Evolutionary conservation across 2,113 vertebrate species (phyloP), one percentile per base, ranked within the genome.

Genomic region (Megaptera novaeangliae): DNA sequence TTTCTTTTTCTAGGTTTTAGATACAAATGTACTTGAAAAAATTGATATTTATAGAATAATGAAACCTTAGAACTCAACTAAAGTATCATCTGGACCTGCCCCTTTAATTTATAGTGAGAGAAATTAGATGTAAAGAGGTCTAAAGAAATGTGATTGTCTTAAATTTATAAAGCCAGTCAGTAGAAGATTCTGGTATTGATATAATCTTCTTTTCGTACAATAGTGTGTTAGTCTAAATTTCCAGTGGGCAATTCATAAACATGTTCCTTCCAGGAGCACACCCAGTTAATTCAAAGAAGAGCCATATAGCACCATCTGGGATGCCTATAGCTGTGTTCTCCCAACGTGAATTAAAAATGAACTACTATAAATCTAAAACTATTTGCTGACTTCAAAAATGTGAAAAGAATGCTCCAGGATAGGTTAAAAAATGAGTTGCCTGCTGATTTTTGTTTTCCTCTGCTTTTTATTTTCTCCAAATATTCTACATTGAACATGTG

Each of bases 381-480:
- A 39, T 72, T 59, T 95, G 25, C 49, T 85, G 81, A 77, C 83
- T 92, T 94, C 52, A 92, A 81, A 95, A 84, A 55, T 84, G 20
- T 88, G 59, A 57, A 81, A 80, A 86, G 49, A 68, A 84, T 88
- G 41, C 41, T 69, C 27, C 46, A 80, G 15, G 34, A 31, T 78
- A 72, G 49, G 25, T 59, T 91, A 23, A 93, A 96, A 91, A 85
- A 77, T 77, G 49, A 92, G 63, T 49, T 44, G 10, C 55, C 31
- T 46, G 13, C 52, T 78, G 63, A 63, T 87, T 95, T 90, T 87
- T 77, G 34, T 90, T 93, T 92, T 69, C 6, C 44, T 87, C 46
- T 93, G 74, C 68, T 91, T 75, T 97, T 95, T 39, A 92, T 81
- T 85, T 92, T 89, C 49, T 80, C 20, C 3, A 13, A 72, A 77